These are phyloP conservation scores for Pollenia angustigena DNA, from an alignment of 2,888 invertebrate species.

Conservation along the genomic window DNA sequence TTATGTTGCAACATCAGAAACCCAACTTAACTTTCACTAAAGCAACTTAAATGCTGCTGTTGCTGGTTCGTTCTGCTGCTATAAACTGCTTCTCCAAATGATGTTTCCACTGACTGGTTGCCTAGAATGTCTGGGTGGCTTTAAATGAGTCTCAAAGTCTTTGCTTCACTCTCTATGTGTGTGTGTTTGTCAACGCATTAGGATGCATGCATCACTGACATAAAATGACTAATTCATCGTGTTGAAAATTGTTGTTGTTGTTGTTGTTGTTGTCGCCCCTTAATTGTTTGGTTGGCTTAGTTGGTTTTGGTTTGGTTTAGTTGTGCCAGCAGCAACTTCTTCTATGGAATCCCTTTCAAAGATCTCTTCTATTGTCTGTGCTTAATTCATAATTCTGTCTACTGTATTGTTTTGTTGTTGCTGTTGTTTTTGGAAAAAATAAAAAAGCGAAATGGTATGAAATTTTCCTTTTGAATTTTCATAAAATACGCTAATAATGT, in stretches of 20 bases:
- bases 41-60: slow-evolving; percentile 23
- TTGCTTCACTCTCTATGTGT: slow-evolving; percentile 37
- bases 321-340: slow-evolving; percentile 44
- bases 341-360: slow-evolving; percentile 67
- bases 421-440: background rate
- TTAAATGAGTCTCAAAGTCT: slow-evolving; percentile 11
- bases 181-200: slow-evolving; percentile 70
- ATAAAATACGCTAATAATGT: slow-evolving; percentile 82
- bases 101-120: slow-evolving; percentile 65
- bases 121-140: slow-evolving; percentile 40
- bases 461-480: slow-evolving; percentile 65
- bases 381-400: slow-evolving; percentile 59
- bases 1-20: slow-evolving; percentile 55
- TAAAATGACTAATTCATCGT: slow-evolving; percentile 82
- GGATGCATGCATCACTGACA: slow-evolving; percentile 80
- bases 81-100: slow-evolving; percentile 47
- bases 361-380: slow-evolving; percentile 50
- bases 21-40: slow-evolving; percentile 54
- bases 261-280: slow-evolving; percentile 65
- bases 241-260: slow-evolving; percentile 71
- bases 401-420: background rate
- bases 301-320: slow-evolving; percentile 51
- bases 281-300: slow-evolving; percentile 64
- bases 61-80: background rate
- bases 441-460: slow-evolving; percentile 41